phyloP scores from a whole-genome alignment of 37 sponge, comb jelly and placozoan species.

The Hormiphora californensis region DNA sequence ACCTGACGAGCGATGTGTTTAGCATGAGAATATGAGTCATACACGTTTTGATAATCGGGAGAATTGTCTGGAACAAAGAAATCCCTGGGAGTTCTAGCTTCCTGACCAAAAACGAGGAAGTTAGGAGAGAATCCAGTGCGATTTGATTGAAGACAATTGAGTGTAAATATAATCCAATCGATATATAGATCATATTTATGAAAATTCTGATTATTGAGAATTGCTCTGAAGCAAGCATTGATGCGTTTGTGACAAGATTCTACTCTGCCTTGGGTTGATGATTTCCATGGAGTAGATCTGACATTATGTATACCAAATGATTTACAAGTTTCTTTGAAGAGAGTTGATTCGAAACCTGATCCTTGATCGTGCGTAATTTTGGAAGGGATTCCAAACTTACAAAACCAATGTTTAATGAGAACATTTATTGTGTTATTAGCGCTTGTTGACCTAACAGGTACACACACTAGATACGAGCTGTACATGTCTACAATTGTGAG shows the following conservation, averaged over 20 bases:
- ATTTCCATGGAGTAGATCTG: background rate
- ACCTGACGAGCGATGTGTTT: background rate
- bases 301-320: background rate
- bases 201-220: background rate
- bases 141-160: background rate
- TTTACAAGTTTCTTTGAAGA: background rate
- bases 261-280: background rate
- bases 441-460: background rate
- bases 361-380: background rate
- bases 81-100: background rate
- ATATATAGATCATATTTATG: background rate
- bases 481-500: constrained; percentile 2
- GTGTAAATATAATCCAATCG: background rate
- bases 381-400: background rate
- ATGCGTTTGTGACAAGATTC: background rate
- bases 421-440: background rate
- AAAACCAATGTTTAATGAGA: constrained; percentile 1
- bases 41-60: background rate
- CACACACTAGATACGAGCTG: background rate
- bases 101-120: background rate
- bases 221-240: background rate
- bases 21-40: background rate
- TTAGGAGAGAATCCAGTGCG: background rate
- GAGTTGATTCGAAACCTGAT: background rate
- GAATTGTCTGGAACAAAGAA: background rate